Evolutionary conservation across 2,888 invertebrate genomes (phyloP).

Genomic region (Drosophila suboccidentalis): DNA sequence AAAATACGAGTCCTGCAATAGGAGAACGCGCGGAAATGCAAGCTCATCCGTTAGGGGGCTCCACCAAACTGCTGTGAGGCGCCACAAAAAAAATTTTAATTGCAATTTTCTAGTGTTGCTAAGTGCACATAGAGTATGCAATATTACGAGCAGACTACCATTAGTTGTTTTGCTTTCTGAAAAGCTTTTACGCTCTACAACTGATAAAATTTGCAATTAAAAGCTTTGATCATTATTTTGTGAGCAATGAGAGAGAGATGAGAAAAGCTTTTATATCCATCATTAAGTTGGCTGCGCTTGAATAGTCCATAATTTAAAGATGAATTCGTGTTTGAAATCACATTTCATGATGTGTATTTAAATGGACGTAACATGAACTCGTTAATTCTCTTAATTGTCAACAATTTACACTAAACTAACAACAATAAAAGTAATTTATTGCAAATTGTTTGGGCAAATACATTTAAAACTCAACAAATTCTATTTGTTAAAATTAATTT

Average conservation of each 20-base stretch:
- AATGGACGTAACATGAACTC: background rate
- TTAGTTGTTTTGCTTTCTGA: background rate
- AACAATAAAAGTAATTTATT: constrained; percentile 28
- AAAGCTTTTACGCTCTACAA: background rate
- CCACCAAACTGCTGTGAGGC: background rate
- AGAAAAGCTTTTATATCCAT: background rate
- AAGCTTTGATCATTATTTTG: constrained; percentile 7
- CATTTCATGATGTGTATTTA: background rate
- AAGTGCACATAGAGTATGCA: constrained; percentile 9
- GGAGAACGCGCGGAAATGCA: constrained; percentile 20
- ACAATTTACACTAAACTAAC: constrained; percentile 11
- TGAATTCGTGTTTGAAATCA: background rate
- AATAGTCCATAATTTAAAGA: background rate
- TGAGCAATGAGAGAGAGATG: background rate
- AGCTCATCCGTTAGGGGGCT: background rate
- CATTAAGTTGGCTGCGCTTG: constrained; percentile 8
- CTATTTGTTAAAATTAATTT: constrained; percentile 57
- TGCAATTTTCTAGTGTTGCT: constrained; percentile 12
- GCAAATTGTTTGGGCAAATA: constrained; percentile 12
- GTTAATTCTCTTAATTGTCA: constrained; percentile 17
- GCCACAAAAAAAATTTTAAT: constrained; percentile 3
- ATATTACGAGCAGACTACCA: background rate
- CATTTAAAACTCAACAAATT: constrained; percentile 24
- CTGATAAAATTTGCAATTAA: background rate
- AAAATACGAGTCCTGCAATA: constrained; percentile 22